Base-by-base conservation (phyloP, 2,888 invertebrate genomes). In the Plagiodera versicolora region DNA sequence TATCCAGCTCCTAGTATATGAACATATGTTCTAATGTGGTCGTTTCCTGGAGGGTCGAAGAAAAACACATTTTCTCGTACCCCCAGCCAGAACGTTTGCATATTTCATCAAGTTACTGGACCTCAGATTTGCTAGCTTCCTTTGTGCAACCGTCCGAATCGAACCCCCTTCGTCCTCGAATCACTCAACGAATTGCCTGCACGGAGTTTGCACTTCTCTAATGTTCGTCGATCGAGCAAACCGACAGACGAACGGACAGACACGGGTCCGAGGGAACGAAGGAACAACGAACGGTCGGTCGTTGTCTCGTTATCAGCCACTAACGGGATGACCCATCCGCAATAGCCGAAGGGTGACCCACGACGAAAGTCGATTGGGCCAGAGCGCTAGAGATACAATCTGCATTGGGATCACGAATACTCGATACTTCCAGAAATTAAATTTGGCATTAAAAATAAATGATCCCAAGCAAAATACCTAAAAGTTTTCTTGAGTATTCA, bases 281-380 rank as follows among this genome's bases (percentile, higher is more conserved):
- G n/a, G n/a, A n/a, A n/a, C n/a, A n/a, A n/a, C n/a, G n/a, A n/a
- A n/a, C n/a, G n/a, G n/a, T n/a, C n/a, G 61, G 63, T 64, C 61
- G 64, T 69, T 63, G 63, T 62, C 68, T 75, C 77, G 76, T 79
- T 79, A 79, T 79, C 78, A 79, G 76, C 73, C 72, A 70, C 72
- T 77, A 77, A 75, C 72, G 71, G 73, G 76, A 73, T 79, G 79
- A 79, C 79, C 79, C 78, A 78, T 79, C 79, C 78, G 74, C 68
- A 71, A 28, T 20, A 17, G 32, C 51, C 51, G 16, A 39, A 52
- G 28, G 52, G 52, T 2, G 9, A 6, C 32, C 3, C 32, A 32
- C 2, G 11, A 11, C 5, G 11, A 32, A 9, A 11, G 11, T 32
- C 32, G 11, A 32, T 11, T 32, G 2, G 9, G 32, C 28, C 28